Conservation (phyloP, 2,888 invertebrate genomes). For the Limnephilus lunatus region DNA sequence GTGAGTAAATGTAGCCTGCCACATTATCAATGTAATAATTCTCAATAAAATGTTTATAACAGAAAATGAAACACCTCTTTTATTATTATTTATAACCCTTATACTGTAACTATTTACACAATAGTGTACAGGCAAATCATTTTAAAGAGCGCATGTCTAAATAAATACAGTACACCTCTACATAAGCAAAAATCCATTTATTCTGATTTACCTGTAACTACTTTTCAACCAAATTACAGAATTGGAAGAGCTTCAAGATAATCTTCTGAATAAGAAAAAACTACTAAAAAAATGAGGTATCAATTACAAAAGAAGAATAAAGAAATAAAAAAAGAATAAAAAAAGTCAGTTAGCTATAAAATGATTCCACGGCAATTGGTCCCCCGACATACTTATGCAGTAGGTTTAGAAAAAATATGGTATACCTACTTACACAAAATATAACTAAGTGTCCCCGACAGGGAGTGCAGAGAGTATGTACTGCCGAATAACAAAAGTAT, state of each 20-base stretch:
- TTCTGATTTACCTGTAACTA: neutral
- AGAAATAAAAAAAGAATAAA: no score
- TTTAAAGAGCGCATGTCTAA: no score
- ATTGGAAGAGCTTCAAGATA: neutral
- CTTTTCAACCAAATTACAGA: neutral
- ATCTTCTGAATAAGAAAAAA: neutral
- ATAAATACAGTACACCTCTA: no score
- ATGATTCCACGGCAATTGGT: no score
- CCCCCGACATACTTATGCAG: no score
- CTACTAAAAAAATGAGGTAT: neutral
- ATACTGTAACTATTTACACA: neutral
- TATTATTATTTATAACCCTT: neutral
- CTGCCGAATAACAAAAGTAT: no score
- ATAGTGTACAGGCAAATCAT: neutral
- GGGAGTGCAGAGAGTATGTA: no score
- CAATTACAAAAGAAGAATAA: neutral
- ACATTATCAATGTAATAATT: constrained; percentile 23
- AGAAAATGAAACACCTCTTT: neutral
- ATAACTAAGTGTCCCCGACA: no score
- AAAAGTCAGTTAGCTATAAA: no score
- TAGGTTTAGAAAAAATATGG: no score
- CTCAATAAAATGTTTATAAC: constrained; percentile 18
- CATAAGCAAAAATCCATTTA: no score
- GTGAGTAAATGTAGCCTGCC: constrained; percentile 2
- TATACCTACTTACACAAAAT: no score